A percentile compares a stretch with the other conserved stretches of the same genome.
Conservation (phyloP, 2,113 vertebrate genomes). For the Pandion haliaetus region DNA sequence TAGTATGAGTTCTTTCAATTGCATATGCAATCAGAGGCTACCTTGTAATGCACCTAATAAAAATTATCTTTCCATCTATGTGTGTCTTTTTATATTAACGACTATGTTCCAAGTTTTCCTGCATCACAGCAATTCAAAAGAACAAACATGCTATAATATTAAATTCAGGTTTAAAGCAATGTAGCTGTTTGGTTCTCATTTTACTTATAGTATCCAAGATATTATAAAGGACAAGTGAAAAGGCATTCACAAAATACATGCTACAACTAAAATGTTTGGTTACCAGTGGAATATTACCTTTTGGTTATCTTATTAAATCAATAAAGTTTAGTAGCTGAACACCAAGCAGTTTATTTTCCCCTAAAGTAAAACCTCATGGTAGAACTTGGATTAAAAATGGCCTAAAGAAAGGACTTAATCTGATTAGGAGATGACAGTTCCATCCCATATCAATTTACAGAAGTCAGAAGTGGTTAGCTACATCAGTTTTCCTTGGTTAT, state of each 20-base stretch:
- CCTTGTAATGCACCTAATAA: background rate
- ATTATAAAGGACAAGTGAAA: background rate
- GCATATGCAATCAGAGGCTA: background rate
- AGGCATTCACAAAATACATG: background rate
- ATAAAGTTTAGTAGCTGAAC: background rate
- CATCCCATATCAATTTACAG: slow-evolving; percentile 46
- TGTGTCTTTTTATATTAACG: background rate
- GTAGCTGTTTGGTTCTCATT: background rate
- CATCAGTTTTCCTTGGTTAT: slow-evolving; percentile 52
- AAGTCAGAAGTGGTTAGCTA: slow-evolving; percentile 45
- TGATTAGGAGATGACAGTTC: slow-evolving; percentile 52
- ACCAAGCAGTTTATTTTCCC: background rate
- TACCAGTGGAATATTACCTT: background rate
- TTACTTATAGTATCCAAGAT: background rate
- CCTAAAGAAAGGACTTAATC: slow-evolving; percentile 51
- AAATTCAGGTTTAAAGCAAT: background rate
- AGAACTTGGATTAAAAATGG: slow-evolving; percentile 34
- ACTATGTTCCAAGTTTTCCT: background rate
- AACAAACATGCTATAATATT: background rate
- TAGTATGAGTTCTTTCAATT: background rate
- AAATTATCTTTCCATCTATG: background rate
- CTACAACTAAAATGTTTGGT: background rate
- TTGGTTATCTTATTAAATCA: background rate
- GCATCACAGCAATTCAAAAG: background rate
- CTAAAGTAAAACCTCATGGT: slow-evolving; percentile 5